phyloP scores from a whole-genome alignment of 2,113 vertebrate genomes.

The Rhinogobius similis region DNA sequence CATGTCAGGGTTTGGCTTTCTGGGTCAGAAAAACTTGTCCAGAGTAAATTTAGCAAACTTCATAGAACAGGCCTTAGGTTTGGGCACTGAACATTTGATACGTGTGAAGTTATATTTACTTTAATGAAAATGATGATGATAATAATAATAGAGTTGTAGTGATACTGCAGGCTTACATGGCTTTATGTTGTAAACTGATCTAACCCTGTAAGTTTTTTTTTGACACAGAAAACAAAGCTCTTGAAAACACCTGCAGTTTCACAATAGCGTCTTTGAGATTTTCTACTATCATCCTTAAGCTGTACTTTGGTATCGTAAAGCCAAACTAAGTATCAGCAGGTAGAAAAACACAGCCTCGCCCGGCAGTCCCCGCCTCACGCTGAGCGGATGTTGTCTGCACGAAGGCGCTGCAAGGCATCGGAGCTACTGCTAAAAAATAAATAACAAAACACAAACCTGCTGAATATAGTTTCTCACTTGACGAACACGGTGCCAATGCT shows the following conservation, averaged over 20 bases:
- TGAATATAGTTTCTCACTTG: conserved; percentile 24
- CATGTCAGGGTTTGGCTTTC: no score
- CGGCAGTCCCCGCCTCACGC: conserved; percentile 22
- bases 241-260: neutral
- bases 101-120: neutral
- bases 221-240: neutral
- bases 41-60: no score
- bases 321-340: conserved; percentile 5
- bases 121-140: neutral
- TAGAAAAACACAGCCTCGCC: neutral
- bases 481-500: conserved; percentile 19
- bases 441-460: conserved; percentile 6
- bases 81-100: no score
- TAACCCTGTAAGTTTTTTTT: neutral
- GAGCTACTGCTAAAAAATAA: conserved; percentile 19
- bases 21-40: no score
- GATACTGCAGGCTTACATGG: neutral
- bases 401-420: conserved; percentile 14
- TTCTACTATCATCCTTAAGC: conserved; percentile 2
- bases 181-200: neutral
- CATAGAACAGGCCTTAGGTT: no score
- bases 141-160: neutral
- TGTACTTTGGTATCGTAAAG: conserved; percentile 4
- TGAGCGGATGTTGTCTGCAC: conserved; percentile 17
- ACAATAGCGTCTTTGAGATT: conserved; percentile 5